Conservation (phyloP, 2,888 invertebrate genomes). For the Stictocephala bisonia region DNA sequence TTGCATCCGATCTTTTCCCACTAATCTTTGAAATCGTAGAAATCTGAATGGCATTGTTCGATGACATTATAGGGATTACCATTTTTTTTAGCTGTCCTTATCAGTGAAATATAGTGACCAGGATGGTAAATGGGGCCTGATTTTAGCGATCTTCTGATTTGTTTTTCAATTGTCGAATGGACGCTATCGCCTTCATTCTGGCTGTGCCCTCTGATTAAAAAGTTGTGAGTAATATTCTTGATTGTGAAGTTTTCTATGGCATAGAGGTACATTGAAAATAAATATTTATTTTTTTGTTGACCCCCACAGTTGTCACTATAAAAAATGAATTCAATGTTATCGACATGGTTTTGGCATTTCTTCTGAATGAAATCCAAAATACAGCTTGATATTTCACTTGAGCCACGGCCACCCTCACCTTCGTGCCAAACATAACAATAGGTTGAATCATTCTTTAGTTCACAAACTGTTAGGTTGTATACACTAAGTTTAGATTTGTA, state of each 20-base stretch:
- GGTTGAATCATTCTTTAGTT: conserved; percentile 47
- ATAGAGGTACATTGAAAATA: conserved; percentile 52
- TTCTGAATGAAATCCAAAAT: conserved; percentile 49
- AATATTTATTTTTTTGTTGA: conserved; percentile 54
- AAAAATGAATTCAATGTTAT: conserved; percentile 42
- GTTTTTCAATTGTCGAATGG: conserved; percentile 53
- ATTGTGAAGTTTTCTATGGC: conserved; percentile 49
- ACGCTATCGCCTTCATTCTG: conserved; percentile 56
- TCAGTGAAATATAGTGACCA: conserved; percentile 52
- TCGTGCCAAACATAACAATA: conserved; percentile 58
- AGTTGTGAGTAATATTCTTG: conserved; percentile 53
- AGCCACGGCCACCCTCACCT: conserved; percentile 52
- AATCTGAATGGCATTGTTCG: conserved; percentile 56
- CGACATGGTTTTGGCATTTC: background rate
- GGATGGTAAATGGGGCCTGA: conserved; percentile 52
- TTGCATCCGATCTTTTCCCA: conserved; percentile 41
- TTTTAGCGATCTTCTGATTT: conserved; percentile 50
- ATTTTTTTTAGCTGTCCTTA: conserved; percentile 57
- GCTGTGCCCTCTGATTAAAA: conserved; percentile 53
- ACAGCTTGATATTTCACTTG: conserved; percentile 57
- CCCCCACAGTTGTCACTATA: conserved; percentile 56
- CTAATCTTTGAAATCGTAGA: conserved; percentile 56
- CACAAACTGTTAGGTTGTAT: conserved; percentile 55
- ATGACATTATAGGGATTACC: conserved; percentile 54
- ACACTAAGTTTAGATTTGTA: conserved; percentile 54